Conservation (phyloP, 2,797 vertebrate species). For the Picus viridis region DNA sequence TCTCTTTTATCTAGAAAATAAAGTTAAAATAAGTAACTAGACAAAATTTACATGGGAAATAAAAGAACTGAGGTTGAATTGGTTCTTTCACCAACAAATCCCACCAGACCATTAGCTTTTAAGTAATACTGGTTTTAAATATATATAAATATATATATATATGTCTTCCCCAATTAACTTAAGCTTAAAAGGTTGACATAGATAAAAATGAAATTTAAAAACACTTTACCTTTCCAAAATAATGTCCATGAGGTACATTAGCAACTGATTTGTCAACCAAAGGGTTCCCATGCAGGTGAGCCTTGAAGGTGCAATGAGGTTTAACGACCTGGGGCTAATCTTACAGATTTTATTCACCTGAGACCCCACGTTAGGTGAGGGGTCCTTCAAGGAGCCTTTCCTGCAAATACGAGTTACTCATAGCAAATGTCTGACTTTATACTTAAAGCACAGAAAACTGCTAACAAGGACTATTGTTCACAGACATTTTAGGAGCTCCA, state of each 20-base stretch:
- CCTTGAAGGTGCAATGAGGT: background rate
- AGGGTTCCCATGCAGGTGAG: accelerated
- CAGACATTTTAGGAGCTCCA: background rate
- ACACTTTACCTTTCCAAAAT: background rate
- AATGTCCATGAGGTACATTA: accelerated
- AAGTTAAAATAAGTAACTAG: background rate
- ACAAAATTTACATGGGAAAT: background rate
- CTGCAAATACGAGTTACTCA: background rate
- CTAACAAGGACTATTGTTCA: too few relatives aligned
- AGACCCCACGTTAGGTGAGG: background rate
- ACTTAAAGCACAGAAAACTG: background rate
- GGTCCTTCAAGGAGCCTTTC: background rate
- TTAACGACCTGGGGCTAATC: background rate
- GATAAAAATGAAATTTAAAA: background rate
- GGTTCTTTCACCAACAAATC: background rate
- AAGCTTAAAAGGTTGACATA: background rate
- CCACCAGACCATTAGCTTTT: background rate
- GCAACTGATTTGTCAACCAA: background rate
- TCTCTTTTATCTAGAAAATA: background rate
- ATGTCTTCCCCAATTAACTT: background rate
- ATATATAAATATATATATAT: background rate
- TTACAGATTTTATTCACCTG: background rate
- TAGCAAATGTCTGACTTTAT: accelerated
- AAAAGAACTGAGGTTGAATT: background rate
- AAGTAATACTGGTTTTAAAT: background rate